phyloP scores from a whole-genome alignment of 2,888 invertebrate species.

The Camponotus fellah region DNA sequence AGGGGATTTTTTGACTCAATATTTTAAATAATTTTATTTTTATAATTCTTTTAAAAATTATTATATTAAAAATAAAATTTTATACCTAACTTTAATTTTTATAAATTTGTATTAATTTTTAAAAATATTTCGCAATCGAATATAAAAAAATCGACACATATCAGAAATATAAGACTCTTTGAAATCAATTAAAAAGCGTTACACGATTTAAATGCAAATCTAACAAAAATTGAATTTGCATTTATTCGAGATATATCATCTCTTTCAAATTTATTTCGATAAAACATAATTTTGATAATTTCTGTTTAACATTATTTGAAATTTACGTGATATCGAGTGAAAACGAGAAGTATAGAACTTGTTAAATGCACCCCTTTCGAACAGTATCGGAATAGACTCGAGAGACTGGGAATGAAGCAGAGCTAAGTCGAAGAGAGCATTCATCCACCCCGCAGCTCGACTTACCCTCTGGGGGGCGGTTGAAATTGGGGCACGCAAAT shows the following conservation, averaged over 20 bases:
- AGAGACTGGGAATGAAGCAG: slow-evolving; percentile 15
- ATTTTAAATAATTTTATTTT: neutral
- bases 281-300: neutral
- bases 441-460: slow-evolving; percentile 59
- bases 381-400: neutral
- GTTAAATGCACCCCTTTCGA: neutral
- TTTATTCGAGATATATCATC: neutral
- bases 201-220: neutral
- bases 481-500: slow-evolving; percentile 77
- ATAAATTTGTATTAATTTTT: neutral
- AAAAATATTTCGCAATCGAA: neutral
- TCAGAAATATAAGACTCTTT: neutral
- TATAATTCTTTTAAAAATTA: neutral
- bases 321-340: neutral
- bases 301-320: neutral
- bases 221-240: neutral
- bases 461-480: slow-evolving; percentile 11
- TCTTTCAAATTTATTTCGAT: neutral
- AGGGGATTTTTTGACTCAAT: neutral
- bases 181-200: neutral
- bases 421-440: slow-evolving; percentile 72
- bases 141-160: neutral
- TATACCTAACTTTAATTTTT: neutral
- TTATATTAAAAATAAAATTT: neutral
- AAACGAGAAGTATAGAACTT: neutral